Conservation (phyloP, 2,888 invertebrate species). For the Pegoplata infirma region DNA sequence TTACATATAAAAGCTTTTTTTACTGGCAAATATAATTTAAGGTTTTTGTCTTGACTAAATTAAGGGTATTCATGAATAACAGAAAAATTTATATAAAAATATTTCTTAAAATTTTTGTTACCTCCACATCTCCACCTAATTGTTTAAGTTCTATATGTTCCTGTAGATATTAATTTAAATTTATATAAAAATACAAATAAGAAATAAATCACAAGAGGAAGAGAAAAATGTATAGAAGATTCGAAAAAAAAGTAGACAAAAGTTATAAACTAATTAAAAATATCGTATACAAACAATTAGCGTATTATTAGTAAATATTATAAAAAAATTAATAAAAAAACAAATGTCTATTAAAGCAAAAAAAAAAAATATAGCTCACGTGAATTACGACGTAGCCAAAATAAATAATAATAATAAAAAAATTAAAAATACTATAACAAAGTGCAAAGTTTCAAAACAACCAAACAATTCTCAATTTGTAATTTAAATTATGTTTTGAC, state of each 20-base stretch:
- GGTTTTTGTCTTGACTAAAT: background rate
- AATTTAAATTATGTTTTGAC: constrained; percentile 11
- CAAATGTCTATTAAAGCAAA: no score
- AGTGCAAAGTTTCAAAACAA: background rate
- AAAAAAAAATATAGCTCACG: constrained; percentile 17
- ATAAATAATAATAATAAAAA: background rate
- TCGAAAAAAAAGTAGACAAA: background rate
- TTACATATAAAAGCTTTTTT: background rate
- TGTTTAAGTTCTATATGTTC: constrained; percentile 40
- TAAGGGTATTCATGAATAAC: no score
- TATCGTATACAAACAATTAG: constrained; percentile 26
- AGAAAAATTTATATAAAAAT: no score
- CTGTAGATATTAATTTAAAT: no score
- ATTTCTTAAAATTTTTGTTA: constrained; percentile 24
- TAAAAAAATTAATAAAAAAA: constrained; percentile 14
- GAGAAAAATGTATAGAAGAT: constrained; percentile 10
- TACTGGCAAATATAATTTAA: no score
- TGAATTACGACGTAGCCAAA: background rate
- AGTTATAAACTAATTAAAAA: constrained; percentile 4
- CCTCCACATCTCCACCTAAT: constrained; percentile 49
- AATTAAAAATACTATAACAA: background rate
- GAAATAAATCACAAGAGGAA: background rate
- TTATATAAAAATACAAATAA: constrained; percentile 18
- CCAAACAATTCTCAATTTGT: background rate
- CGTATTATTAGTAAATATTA: constrained; percentile 27